Conservation (phyloP, 92 coral and sea anemone species). For the Phymanthus crucifer region DNA sequence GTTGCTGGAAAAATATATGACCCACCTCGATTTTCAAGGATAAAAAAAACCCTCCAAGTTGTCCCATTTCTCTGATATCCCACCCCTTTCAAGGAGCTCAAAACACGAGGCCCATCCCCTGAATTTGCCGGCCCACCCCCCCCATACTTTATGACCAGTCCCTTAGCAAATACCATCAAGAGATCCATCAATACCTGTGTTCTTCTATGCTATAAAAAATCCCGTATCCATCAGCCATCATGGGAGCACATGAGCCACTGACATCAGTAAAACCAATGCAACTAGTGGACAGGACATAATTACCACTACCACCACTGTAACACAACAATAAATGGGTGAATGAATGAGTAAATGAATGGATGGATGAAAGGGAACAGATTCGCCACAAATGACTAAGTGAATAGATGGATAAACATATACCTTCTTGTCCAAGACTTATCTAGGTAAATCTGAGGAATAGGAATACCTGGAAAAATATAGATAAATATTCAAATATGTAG, state of each 20-base stretch:
- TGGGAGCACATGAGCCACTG: slow-evolving; percentile 76
- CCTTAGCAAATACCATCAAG: too few relatives aligned
- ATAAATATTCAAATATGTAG: not conserved
- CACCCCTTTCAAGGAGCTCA: too few relatives aligned
- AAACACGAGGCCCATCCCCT: too few relatives aligned
- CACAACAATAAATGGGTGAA: not conserved
- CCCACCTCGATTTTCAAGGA: too few relatives aligned
- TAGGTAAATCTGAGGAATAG: slow-evolving; percentile 80
- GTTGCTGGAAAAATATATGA: too few relatives aligned
- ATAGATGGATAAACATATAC: slow-evolving; percentile 26
- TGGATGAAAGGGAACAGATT: too few relatives aligned
- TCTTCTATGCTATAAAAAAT: slow-evolving; percentile 79
- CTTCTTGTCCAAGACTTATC: slow-evolving; percentile 91
- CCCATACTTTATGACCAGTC: too few relatives aligned
- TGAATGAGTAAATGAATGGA: not conserved
- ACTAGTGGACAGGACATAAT: slow-evolving; percentile 84
- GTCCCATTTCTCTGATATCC: too few relatives aligned
- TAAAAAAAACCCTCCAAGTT: too few relatives aligned
- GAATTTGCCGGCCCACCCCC: too few relatives aligned
- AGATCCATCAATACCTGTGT: slow-evolving; percentile 67
- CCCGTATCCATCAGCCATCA: slow-evolving; percentile 93
- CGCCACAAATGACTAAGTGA: not conserved
- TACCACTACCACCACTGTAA: slow-evolving; percentile 92
- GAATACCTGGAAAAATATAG: slow-evolving; percentile 54
- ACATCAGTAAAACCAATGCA: slow-evolving; percentile 65